Evolutionary conservation across 2,797 vertebrate species (phyloP).

Genomic region (Pangasius sanitwongsei): DNA sequence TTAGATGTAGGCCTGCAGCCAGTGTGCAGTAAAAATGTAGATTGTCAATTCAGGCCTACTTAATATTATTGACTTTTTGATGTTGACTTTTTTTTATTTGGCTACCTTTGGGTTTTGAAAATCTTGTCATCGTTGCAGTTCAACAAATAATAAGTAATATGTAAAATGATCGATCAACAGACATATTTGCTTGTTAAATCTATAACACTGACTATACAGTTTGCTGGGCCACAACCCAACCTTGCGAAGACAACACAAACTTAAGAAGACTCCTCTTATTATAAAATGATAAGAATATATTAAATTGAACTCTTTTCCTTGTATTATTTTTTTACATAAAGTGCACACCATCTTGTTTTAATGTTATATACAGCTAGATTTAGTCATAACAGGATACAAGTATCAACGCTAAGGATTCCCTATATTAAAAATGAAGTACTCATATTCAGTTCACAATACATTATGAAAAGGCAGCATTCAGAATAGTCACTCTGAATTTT

Average conservation of each 20-base stretch:
- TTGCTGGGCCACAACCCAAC: not conserved
- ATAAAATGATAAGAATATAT: too few species aligned
- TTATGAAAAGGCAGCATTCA: not conserved
- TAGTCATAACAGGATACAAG: not conserved
- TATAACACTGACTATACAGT: not conserved
- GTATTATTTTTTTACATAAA: too few species aligned
- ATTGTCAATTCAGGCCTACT: not conserved
- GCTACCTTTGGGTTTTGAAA: not conserved
- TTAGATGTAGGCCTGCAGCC: constrained; percentile 7
- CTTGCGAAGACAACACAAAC: too few species aligned
- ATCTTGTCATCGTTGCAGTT: not conserved
- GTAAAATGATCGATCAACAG: not conserved
- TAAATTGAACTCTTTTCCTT: too few species aligned
- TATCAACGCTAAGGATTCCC: not conserved
- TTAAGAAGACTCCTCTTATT: too few species aligned
- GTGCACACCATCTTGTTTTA: not conserved
- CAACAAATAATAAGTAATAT: not conserved
- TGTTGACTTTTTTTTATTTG: constrained; percentile 5
- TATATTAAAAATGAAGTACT: not conserved
- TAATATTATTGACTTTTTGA: not conserved
- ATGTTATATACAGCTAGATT: too few species aligned
- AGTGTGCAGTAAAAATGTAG: not conserved
- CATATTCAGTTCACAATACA: not conserved
- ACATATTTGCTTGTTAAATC: not conserved
- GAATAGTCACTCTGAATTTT: not conserved